Percentiles rank a stretch among this genome's conserved stretches.
Conservation (phyloP, 2,797 vertebrate species). For the Acrossocheilus wenchowensis region DNA sequence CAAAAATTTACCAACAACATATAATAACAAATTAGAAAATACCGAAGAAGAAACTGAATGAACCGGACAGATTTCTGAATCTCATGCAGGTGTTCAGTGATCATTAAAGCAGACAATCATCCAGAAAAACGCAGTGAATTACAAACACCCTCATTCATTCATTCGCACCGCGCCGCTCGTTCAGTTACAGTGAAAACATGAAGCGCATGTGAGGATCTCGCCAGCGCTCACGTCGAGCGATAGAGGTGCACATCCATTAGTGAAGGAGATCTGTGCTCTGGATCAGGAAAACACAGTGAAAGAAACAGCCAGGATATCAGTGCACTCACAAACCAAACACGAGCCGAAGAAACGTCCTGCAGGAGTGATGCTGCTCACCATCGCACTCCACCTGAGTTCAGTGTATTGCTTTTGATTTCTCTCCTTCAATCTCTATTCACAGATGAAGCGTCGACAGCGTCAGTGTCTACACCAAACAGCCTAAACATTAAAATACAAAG, state of each 20-base stretch:
- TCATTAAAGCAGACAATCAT: neutral
- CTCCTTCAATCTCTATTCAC: neutral
- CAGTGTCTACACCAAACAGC: slow-evolving; percentile 24
- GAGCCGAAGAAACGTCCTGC: slow-evolving; percentile 9
- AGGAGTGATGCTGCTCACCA: slow-evolving; percentile 30
- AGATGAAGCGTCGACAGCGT: neutral
- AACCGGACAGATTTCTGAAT: slow-evolving; percentile 45
- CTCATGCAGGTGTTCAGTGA: slow-evolving; percentile 14
- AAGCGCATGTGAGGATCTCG: neutral
- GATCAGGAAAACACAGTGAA: slow-evolving; percentile 41
- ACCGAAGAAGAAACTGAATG: slow-evolving; percentile 57
- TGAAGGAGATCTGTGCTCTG: slow-evolving; percentile 2
- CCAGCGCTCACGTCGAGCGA: slow-evolving; percentile 45
- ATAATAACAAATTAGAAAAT: slow-evolving; percentile 58
- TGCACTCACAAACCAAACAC: neutral
- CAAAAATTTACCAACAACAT: slow-evolving; percentile 68
- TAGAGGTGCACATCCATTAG: slow-evolving; percentile 39
- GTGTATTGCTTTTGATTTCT: slow-evolving; percentile 76
- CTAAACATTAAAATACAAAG: slow-evolving; percentile 35
- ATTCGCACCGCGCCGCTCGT: slow-evolving; percentile 16
- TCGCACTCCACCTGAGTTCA: slow-evolving; percentile 73
- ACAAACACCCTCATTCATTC: neutral
- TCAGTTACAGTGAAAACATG: slow-evolving; percentile 58
- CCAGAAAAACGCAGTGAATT: neutral
- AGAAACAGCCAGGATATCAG: slow-evolving; percentile 8